Conservation (phyloP, 2,797 vertebrate genomes). For the Gastrophryne carolinensis region DNA sequence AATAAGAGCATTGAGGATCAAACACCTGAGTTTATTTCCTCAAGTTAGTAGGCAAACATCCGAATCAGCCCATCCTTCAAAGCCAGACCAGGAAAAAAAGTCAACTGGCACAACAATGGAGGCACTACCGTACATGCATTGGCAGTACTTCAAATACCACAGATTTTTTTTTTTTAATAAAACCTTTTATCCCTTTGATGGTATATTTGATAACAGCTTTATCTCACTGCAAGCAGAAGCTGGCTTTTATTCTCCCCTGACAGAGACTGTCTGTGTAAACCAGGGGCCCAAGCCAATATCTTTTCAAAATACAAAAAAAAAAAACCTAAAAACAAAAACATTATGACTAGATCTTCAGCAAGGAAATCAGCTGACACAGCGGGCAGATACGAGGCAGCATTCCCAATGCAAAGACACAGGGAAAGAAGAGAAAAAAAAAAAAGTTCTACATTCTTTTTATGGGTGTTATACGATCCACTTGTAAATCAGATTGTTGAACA, state of each 20-base stretch:
- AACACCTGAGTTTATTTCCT: conserved; percentile 33
- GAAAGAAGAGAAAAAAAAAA: not conserved
- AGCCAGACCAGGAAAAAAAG: conserved; percentile 34
- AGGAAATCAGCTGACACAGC: not conserved
- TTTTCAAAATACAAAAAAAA: conserved; percentile 41
- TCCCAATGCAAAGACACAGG: not conserved
- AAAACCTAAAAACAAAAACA: not conserved
- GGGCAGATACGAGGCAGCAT: not conserved
- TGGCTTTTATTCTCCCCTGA: conserved; percentile 54
- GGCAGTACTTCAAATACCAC: conserved; percentile 62
- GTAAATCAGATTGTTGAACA: conserved; percentile 25
- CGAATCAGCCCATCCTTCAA: conserved; percentile 55
- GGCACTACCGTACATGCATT: conserved; percentile 53
- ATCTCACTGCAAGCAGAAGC: conserved; percentile 58
- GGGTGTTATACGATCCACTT: conserved; percentile 24
- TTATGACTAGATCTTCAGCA: conserved; percentile 25
- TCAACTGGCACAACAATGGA: conserved; percentile 58
- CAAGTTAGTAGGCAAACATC: conserved; percentile 15
- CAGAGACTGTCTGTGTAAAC: conserved; percentile 62
- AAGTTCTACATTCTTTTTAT: conserved; percentile 14
- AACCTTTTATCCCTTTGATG: conserved; percentile 63
- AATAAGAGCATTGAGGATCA: conserved; percentile 35
- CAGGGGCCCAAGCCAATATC: conserved; percentile 57
- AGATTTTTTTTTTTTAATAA: conserved; percentile 64
- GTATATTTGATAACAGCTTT: conserved; percentile 66